These are phyloP conservation scores for Cacajao melanocephalus DNA, from an alignment of 2,797 vertebrate genomes.

Conservation along the genomic window DNA sequence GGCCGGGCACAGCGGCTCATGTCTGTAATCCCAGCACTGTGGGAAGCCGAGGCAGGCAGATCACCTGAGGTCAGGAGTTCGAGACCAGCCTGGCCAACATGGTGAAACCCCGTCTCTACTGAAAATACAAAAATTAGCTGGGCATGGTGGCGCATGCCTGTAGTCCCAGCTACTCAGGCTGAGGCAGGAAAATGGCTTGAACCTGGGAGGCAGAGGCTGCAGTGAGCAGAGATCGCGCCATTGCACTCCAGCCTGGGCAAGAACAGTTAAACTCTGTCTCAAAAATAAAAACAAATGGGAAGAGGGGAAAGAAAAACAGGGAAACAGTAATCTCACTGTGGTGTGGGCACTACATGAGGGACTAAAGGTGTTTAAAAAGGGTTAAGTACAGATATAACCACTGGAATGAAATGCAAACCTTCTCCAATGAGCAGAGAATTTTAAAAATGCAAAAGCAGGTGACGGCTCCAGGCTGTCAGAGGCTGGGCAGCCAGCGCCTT, in stretches of 20 bases:
- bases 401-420: neutral
- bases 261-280: too few species aligned
- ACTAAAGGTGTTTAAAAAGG: too few species aligned
- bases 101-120: too few species aligned
- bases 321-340: neutral
- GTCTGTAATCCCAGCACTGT: too few species aligned
- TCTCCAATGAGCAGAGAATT: neutral
- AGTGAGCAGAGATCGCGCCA: fast-evolving
- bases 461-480: fast-evolving
- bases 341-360: neutral
- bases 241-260: too few species aligned
- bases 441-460: neutral
- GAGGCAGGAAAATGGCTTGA: too few species aligned
- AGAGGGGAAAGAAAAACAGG: neutral
- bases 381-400: neutral
- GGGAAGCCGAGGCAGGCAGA: too few species aligned
- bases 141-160: fast-evolving
- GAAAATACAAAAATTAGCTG: too few species aligned
- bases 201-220: fast-evolving
- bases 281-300: neutral
- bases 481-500: neutral
- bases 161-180: too few species aligned
- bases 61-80: too few species aligned
- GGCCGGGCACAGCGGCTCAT: too few species aligned
- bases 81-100: too few species aligned